Conservation (phyloP, 2,797 vertebrate species). For the Pseudochromis fuscus region DNA sequence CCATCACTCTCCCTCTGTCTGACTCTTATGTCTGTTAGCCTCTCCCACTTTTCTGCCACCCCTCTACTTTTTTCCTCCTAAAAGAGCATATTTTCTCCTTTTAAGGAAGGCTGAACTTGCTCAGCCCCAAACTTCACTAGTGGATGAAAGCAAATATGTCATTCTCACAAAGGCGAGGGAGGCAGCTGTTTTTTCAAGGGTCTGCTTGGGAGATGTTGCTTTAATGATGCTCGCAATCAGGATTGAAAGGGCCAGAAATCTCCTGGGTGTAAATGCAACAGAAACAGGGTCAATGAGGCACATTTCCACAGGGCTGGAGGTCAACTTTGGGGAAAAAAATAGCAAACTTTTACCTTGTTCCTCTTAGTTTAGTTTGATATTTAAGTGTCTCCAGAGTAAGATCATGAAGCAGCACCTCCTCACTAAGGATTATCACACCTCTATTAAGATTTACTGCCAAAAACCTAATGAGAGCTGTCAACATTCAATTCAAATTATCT, state of each 20-base stretch:
- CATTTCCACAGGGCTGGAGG: constrained; percentile 39
- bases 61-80: constrained; percentile 65
- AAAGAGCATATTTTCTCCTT: constrained; percentile 87
- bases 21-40: constrained; percentile 58
- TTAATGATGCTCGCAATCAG: constrained; percentile 47
- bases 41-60: constrained; percentile 72
- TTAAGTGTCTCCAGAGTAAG: constrained; percentile 12
- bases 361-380: constrained; percentile 19
- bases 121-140: constrained; percentile 72
- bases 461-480: constrained; percentile 21
- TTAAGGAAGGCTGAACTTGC: constrained; percentile 82
- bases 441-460: constrained; percentile 11
- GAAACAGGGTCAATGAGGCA: constrained; percentile 52
- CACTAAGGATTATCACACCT: constrained; percentile 8
- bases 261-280: constrained; percentile 71
- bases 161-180: constrained; percentile 71
- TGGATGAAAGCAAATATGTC: constrained; percentile 74
- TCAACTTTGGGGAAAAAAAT: constrained; percentile 17
- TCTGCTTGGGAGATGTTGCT: constrained; percentile 59
- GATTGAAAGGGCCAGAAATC: constrained; percentile 54
- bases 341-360: constrained; percentile 31
- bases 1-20: constrained; percentile 45
- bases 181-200: constrained; percentile 77
- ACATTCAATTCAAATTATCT: constrained; percentile 18
- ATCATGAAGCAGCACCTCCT: not conserved